These are phyloP conservation scores for Heterohyrax brucei DNA, from an alignment of 2,797 vertebrate species.

Conservation along the genomic window DNA sequence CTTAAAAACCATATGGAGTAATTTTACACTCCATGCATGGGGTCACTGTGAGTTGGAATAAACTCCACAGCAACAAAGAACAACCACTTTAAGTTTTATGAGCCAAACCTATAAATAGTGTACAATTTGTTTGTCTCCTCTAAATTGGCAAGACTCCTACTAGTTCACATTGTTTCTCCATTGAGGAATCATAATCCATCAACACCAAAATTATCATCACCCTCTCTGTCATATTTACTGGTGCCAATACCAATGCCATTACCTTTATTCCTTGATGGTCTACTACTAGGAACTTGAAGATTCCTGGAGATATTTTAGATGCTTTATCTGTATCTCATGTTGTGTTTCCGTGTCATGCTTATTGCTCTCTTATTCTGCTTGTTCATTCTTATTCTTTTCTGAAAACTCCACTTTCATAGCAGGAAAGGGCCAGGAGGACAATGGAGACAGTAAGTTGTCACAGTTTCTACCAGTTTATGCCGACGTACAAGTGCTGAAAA, in stretches of 20 bases:
- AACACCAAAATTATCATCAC: background rate
- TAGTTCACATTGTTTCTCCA: background rate
- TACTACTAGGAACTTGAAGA: background rate
- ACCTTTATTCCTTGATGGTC: background rate
- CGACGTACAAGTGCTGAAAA: background rate
- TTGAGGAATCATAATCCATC: background rate
- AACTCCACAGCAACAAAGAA: too few species aligned
- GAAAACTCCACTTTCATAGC: background rate
- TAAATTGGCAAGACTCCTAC: constrained; percentile 11
- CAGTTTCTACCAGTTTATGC: background rate
- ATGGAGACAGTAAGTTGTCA: background rate
- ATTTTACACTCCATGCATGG: too few species aligned
- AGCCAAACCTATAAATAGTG: background rate
- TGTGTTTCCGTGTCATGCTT: background rate
- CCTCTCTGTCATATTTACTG: background rate
- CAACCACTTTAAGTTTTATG: background rate
- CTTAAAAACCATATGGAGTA: too few species aligned
- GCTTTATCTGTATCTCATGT: background rate
- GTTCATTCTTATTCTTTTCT: background rate
- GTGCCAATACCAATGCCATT: background rate
- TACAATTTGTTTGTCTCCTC: background rate
- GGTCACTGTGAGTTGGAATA: too few species aligned
- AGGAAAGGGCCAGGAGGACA: background rate
- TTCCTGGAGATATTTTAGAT: background rate
- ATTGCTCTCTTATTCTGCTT: background rate